phyloP scores from a whole-genome alignment of 2,797 vertebrate genomes.

The Menidia menidia region DNA sequence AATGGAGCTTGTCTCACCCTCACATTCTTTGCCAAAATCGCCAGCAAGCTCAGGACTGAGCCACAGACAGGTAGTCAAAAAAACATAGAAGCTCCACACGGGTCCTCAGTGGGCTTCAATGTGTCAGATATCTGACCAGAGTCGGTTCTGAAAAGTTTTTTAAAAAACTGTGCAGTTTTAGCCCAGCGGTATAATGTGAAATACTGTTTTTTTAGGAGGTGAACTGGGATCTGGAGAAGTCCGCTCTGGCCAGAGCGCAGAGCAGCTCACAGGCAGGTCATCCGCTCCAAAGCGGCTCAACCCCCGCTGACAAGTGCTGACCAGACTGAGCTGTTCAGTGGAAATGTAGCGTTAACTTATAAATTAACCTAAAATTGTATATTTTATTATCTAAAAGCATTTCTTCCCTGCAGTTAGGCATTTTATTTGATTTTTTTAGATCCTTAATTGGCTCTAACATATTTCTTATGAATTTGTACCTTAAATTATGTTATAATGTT shows the following conservation, averaged over 20 bases:
- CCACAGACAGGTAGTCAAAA: slow-evolving; percentile 84
- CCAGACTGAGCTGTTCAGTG: slow-evolving; percentile 60
- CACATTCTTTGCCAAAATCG: slow-evolving; percentile 89
- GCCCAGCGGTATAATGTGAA: not conserved
- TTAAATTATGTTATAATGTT: slow-evolving; percentile 19
- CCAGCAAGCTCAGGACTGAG: slow-evolving; percentile 79
- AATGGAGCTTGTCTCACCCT: slow-evolving; percentile 93
- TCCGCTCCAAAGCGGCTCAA: slow-evolving; percentile 86
- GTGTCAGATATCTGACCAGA: not conserved
- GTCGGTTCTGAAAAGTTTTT: not conserved
- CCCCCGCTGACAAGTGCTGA: slow-evolving; percentile 88
- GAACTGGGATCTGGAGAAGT: slow-evolving; percentile 91
- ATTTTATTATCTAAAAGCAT: slow-evolving; percentile 81
- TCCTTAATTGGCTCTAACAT: slow-evolving; percentile 42
- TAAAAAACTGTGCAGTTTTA: not conserved
- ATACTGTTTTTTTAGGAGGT: slow-evolving; percentile 77
- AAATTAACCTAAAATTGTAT: slow-evolving; percentile 76
- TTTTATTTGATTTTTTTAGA: slow-evolving; percentile 49
- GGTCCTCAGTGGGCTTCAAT: not conserved
- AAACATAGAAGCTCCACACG: not conserved
- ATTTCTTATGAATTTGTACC: slow-evolving; percentile 39
- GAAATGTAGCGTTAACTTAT: slow-evolving; percentile 87
- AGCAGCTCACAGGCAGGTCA: slow-evolving; percentile 79
- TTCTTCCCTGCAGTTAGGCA: slow-evolving; percentile 71
- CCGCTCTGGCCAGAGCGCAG: slow-evolving; percentile 79